Base-by-base conservation (phyloP, 1,140 invertebrate species). In the Zaprionus africanus region DNA sequence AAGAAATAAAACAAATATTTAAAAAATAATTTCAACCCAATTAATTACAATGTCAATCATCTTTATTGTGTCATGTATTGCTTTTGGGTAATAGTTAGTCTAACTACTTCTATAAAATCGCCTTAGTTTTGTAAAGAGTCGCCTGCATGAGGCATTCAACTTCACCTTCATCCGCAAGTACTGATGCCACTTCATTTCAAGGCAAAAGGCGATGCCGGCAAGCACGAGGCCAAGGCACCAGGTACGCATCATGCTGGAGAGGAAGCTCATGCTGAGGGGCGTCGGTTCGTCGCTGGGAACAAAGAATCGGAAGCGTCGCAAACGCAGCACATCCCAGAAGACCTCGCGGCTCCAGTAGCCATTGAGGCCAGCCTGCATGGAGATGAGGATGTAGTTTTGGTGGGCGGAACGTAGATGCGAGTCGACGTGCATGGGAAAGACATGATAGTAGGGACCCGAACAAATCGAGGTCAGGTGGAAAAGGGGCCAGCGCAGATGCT, bases 361-460 rank as follows among this genome's bases (percentile, higher is more conserved):
- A 15, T 68, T 36, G 0, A 92, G 79, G 1, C 91, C 91, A n/a
- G 82, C 76, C 49, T 92, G 83, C 46, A 75, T 79, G 3, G 79
- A 76, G 7, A 83, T 71, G 76, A 92, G 66, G 0, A 92, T 92
- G 49, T 80, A 92, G 15, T 70, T 60, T 38, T 82, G 78, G n/a
- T 88, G 60, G 1, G 84, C 59, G 1, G 65, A 72, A 17, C 69
- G 72, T 4, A 92, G 54, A 57, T 92, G 90, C 22, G 91, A 91
- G 53, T 92, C 90, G 13, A 46, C 2, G 9, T 85, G 78, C 76
- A 92, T 46, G 6, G 90, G 91, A 68, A 62, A 92, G 2, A 91
- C 91, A 60, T 92, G 91, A 24, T 88, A 92, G 28, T 80, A 92
- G 17, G 90, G 90, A 3, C 90, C 91, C 41, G 86, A 70, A 49